A percentile compares a stretch with the other conserved stretches of the same genome.
Evolutionary conservation across 2,113 vertebrate genomes (phyloP).

Genomic region (Myrmecobius fasciatus): DNA sequence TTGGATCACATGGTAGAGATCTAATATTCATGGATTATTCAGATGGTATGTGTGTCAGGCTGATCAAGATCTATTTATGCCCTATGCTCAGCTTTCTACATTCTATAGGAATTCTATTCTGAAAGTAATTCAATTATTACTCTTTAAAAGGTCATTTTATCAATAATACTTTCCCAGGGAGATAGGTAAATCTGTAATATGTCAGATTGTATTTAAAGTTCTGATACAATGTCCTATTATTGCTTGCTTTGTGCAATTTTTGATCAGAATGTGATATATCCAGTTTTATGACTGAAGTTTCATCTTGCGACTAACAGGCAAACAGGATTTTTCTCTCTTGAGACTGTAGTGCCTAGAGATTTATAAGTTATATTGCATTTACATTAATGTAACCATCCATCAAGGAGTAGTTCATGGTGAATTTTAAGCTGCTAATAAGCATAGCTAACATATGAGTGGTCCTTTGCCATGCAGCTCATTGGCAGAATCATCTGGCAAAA

Average conservation of each 20-base stretch:
- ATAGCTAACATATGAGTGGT: constrained; percentile 31
- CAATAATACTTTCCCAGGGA: neutral
- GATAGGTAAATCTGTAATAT: neutral
- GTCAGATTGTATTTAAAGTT: neutral
- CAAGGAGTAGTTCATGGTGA: constrained; percentile 33
- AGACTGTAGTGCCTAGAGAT: neutral
- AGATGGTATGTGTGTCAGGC: neutral
- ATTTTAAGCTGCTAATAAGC: constrained; percentile 19
- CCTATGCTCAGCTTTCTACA: neutral
- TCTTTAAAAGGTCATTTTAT: neutral
- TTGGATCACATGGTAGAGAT: neutral
- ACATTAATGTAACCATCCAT: constrained; percentile 44
- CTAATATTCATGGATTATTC: neutral
- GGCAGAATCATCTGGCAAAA: constrained; percentile 64
- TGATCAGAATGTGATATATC: constrained; percentile 15
- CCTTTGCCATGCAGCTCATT: constrained; percentile 57
- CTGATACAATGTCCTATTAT: neutral
- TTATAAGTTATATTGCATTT: constrained; percentile 63
- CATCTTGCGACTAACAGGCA: neutral
- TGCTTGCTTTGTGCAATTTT: constrained; percentile 14
- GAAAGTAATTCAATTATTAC: neutral
- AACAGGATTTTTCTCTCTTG: constrained; percentile 19
- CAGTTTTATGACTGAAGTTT: constrained; percentile 31
- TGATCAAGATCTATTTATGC: neutral
- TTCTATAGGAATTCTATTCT: neutral